Conservation (phyloP, 2,888 invertebrate species). For the Epsilonema sp. region DNA sequence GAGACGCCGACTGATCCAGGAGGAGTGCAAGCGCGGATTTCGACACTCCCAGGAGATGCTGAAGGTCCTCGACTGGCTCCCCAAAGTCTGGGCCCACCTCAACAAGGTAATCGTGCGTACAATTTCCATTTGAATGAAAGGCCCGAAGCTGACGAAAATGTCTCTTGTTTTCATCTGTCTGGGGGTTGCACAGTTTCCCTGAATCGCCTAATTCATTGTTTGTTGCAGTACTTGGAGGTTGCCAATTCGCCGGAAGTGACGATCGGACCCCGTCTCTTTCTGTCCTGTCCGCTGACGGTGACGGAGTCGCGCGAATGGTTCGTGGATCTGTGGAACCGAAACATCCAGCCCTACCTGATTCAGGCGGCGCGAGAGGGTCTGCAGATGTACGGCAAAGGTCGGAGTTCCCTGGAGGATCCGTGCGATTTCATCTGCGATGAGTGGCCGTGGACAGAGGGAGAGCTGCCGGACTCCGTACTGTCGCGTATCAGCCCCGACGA, state of each 20-base stretch:
- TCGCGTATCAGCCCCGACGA: slow-evolving; percentile 63
- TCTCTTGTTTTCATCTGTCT: too few relatives aligned
- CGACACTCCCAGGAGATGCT: slow-evolving; percentile 44
- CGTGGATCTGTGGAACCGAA: slow-evolving; percentile 93
- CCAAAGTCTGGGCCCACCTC: slow-evolving; percentile 77
- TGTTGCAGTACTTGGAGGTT: slow-evolving; percentile 53
- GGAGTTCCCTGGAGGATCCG: slow-evolving; percentile 82
- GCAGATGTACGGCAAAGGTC: slow-evolving; percentile 41
- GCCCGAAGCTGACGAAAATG: too few relatives aligned
- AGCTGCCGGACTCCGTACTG: slow-evolving; percentile 19
- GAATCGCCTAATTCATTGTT: too few relatives aligned
- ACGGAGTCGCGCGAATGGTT: slow-evolving; percentile 71
- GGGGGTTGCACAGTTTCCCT: too few relatives aligned
- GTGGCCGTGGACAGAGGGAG: slow-evolving; percentile 57
- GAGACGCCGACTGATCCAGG: slow-evolving; percentile 50
- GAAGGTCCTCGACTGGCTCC: slow-evolving; percentile 76
- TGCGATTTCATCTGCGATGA: slow-evolving; percentile 69
- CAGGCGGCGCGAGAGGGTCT: slow-evolving; percentile 40
- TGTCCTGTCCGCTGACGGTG: slow-evolving; percentile 48
- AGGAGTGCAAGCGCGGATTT: slow-evolving; percentile 35
- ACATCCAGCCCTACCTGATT: slow-evolving; percentile 50
- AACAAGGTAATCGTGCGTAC: slow-evolving; percentile 49
- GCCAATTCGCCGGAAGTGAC: slow-evolving; percentile 95
- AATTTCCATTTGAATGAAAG: too few relatives aligned
- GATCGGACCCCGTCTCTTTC: slow-evolving; percentile 52